These are phyloP conservation scores for Oryzias curvinotus DNA, from an alignment of 2,113 vertebrate species.

Conservation along the genomic window DNA sequence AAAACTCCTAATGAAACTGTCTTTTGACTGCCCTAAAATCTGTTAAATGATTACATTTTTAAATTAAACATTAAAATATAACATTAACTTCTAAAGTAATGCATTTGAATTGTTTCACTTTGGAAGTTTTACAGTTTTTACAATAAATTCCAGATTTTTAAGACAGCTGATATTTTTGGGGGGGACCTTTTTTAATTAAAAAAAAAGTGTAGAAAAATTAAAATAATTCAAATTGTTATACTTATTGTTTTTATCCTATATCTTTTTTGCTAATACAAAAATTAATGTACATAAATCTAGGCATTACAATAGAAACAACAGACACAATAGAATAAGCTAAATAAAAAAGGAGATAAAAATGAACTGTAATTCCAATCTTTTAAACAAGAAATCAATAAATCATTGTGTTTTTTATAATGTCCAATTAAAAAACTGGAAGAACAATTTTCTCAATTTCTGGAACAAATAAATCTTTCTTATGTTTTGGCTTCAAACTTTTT, in stretches of 20 bases:
- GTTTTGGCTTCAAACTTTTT: background rate
- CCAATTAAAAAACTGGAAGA: background rate
- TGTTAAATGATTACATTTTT: no score
- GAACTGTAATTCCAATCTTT: background rate
- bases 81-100: background rate
- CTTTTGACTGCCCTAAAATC: background rate
- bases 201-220: no score
- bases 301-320: background rate
- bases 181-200: no score
- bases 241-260: background rate
- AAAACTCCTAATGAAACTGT: background rate
- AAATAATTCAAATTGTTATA: no score
- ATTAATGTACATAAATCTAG: no score
- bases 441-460: background rate
- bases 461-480: background rate
- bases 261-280: background rate
- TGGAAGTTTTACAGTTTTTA: no score
- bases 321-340: background rate
- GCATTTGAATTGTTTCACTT: no score
- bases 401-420: accelerated
- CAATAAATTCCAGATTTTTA: no score
- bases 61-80: background rate
- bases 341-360: background rate
- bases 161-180: no score
- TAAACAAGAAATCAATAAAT: slow-evolving; percentile 35